These are phyloP conservation scores for Rhagologus leucostigma DNA, from an alignment of 2,113 vertebrate species.

Conservation along the genomic window DNA sequence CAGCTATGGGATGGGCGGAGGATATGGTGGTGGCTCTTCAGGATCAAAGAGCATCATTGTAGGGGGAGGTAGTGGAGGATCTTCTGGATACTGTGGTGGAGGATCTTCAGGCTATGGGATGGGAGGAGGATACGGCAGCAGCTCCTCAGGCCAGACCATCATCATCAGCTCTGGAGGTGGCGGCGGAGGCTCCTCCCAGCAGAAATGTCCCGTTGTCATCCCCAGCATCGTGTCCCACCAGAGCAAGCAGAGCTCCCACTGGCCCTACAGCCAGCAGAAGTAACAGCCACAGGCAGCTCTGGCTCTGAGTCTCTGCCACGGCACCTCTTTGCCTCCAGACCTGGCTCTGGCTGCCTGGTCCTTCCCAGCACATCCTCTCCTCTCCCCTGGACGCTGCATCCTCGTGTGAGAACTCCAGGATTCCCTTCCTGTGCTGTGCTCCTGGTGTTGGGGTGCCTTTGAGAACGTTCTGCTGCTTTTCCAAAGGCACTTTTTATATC, in stretches of 20 bases:
- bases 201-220: not conserved
- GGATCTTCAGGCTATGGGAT: not conserved
- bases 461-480: not conserved
- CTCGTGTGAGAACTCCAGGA: accelerated
- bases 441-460: not conserved
- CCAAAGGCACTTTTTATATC: not conserved
- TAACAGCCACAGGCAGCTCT: accelerated
- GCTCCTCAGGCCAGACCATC: not conserved
- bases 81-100: not conserved
- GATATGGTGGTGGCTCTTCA: not conserved
- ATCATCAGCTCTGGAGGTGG: not conserved
- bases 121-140: not conserved
- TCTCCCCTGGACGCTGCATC: not conserved
- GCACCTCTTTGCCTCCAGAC: not conserved
- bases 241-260: not conserved
- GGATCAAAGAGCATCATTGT: not conserved
- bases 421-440: not conserved
- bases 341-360: not conserved
- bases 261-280: not conserved
- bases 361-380: not conserved
- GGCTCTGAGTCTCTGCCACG: accelerated
- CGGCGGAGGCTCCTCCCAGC: not conserved
- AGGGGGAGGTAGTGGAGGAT: not conserved
- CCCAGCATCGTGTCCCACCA: not conserved
- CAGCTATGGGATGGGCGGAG: not conserved